Conservation (phyloP, 2,797 vertebrate genomes). For the Arrhamphus sclerolepis region DNA sequence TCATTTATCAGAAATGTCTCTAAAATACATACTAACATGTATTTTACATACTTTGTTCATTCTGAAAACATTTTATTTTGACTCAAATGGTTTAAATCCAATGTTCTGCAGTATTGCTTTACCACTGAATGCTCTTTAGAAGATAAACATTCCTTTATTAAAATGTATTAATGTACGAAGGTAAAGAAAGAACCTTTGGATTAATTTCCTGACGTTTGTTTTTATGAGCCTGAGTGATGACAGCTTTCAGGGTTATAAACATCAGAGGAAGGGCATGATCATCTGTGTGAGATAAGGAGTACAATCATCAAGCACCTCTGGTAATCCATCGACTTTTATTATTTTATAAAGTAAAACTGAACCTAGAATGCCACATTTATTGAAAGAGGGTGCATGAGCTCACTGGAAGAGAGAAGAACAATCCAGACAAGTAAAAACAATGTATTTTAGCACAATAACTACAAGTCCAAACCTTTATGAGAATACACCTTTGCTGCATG, state of each 20-base stretch:
- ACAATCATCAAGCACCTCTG: neutral
- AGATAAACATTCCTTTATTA: neutral
- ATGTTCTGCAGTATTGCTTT: too few species aligned
- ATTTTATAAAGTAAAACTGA: neutral
- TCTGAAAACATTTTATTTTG: too few species aligned
- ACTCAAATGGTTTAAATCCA: too few species aligned
- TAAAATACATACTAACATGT: too few species aligned
- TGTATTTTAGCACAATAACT: too few species aligned
- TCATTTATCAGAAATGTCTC: too few species aligned
- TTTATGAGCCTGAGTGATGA: conserved; percentile 18
- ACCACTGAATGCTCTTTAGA: neutral
- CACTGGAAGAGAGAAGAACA: neutral
- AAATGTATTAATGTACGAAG: conserved; percentile 1
- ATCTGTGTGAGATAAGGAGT: neutral
- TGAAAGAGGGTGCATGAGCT: neutral
- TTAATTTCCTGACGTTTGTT: conserved; percentile 9
- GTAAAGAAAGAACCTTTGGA: conserved; percentile 1
- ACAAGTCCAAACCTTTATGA: too few species aligned
- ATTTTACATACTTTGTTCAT: too few species aligned
- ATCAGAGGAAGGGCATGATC: conserved; percentile 6
- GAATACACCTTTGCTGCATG: neutral
- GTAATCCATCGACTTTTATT: conserved; percentile 2
- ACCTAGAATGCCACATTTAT: neutral
- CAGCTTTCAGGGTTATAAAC: neutral
- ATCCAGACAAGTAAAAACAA: neutral